Percentiles rank a stretch among this genome's conserved stretches.
Conservation (phyloP, 92 coral and sea anemone genomes). For the Ricordea florida region DNA sequence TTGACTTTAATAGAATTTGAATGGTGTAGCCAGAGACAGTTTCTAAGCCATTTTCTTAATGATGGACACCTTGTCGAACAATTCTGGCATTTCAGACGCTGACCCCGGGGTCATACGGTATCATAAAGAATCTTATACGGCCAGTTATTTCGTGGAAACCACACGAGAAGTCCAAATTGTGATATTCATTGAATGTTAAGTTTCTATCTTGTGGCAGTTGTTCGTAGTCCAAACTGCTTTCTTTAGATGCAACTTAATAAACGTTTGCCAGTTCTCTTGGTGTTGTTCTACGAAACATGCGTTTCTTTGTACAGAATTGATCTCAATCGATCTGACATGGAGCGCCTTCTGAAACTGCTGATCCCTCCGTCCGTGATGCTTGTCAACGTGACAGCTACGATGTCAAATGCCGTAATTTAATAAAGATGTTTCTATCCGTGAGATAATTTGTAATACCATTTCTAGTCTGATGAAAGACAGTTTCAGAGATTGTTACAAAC, state of each 20-base stretch:
- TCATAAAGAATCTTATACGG: slow-evolving; percentile 32
- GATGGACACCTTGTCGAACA: too few species aligned
- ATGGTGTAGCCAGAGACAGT: background rate
- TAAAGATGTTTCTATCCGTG: background rate
- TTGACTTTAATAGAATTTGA: background rate
- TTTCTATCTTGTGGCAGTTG: background rate
- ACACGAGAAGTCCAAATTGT: background rate
- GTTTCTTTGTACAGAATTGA: background rate
- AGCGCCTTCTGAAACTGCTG: background rate
- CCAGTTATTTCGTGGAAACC: slow-evolving; percentile 23
- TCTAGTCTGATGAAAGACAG: background rate
- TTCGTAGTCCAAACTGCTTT: background rate
- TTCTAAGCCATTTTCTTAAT: background rate
- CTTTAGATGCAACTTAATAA: background rate
- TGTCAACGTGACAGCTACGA: slow-evolving; percentile 12
- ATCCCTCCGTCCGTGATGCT: background rate
- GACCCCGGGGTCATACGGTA: slow-evolving; percentile 16
- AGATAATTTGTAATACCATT: background rate
- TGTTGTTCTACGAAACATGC: background rate
- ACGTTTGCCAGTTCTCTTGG: too few species aligned
- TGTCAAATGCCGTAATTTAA: background rate
- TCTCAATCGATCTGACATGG: background rate
- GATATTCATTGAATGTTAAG: background rate
- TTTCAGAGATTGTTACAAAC: background rate
- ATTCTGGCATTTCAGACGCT: background rate